Evolutionary conservation across 1,140 invertebrate genomes (phyloP), one percentile per base, ranked within the genome.

Genomic region (Tetragonula clypearis): DNA sequence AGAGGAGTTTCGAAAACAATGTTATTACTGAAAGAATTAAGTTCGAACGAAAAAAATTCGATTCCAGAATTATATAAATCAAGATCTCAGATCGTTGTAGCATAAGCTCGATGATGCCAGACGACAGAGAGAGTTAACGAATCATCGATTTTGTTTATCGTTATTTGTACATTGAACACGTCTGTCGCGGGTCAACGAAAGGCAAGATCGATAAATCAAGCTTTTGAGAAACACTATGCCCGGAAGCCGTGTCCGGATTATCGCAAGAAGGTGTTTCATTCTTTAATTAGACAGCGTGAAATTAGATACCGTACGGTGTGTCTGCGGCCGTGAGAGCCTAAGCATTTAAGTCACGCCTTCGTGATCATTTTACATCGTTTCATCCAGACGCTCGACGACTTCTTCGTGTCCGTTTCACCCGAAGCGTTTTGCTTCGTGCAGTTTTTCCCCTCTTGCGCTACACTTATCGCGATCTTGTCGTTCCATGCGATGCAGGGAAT

Each of bases 231-330:
- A 11, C 75, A 41, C 58, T 2, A 75, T 68, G 4, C 62, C 65
- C 17, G 30, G 53, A 17, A 56, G 8, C 56, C 6, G 35, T 76
- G 60, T 79, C 56, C 35, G 26, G 41, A 56, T 53, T 79, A 78
- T 83, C 58, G 55, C 66, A 41, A 69, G 30, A 56, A 60, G 35
- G 56, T 71, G 35, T 78, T 78, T 55, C 66, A 79, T 79, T 84
- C 82, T 79, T 84, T 79, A 79, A 84, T 84, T 84, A 84, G 75
- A 71, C 66, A 53, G 21, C 76, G 66, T 62, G 76, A 84, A 84
- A 84, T 84, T 79, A 79, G 82, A 84, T 62, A 71, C 82, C 82
- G 30, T 60, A 49, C 49, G 21, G 17, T 17, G 62, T 71, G 75
- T 69, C 82, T 79, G 66, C 56, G 56, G 66, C 55, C n/a, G 19